Conservation (phyloP, 1,140 invertebrate genomes). For the Chrysomallon squamiferum region DNA sequence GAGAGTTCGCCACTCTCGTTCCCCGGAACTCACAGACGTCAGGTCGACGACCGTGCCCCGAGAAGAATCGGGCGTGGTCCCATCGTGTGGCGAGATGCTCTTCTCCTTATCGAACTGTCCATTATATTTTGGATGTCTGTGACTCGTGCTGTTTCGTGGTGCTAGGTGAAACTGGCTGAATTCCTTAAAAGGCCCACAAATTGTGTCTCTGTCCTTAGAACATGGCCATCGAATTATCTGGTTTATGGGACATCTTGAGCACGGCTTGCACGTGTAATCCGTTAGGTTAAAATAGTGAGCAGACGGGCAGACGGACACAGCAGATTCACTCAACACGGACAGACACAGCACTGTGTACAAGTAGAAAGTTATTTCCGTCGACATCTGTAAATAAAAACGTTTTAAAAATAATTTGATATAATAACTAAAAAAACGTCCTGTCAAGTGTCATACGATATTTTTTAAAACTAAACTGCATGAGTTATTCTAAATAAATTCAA, state of each 20-base stretch:
- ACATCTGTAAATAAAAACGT: no score
- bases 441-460: no score
- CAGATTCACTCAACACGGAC: not conserved
- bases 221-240: constrained; percentile 23
- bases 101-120: not conserved
- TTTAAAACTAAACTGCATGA: no score
- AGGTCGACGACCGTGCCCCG: not conserved
- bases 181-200: constrained; percentile 24
- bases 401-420: no score
- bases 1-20: constrained; percentile 5
- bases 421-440: no score
- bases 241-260: constrained; percentile 17
- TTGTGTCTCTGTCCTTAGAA: constrained; percentile 8
- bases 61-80: not conserved
- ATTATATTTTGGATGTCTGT: not conserved
- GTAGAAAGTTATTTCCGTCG: no score
- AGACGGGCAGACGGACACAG: not conserved
- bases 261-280: not conserved
- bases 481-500: no score
- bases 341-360: not conserved
- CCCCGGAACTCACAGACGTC: constrained; percentile 3
- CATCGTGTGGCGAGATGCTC: not conserved
- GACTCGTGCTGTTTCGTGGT: not conserved
- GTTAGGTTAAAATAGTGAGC: not conserved
- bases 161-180: constrained; percentile 19